These are phyloP conservation scores for Xerus rutilus DNA, from an alignment of 2,797 vertebrate species.

Conservation along the genomic window DNA sequence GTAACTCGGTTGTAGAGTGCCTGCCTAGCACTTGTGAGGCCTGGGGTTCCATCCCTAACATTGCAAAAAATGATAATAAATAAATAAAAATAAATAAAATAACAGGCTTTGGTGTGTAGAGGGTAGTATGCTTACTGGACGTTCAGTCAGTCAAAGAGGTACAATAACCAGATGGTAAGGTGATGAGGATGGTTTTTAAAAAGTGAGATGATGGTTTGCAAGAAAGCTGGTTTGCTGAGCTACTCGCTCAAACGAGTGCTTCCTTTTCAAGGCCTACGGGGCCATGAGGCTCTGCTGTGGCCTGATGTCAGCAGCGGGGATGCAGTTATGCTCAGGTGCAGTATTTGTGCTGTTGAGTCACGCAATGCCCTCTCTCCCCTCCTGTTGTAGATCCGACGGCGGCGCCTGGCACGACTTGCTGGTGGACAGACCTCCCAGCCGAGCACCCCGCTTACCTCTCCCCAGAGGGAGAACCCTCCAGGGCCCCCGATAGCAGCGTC, in stretches of 20 bases:
- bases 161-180: neutral
- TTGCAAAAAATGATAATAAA: too few relatives aligned
- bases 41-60: too few relatives aligned
- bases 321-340: accelerated
- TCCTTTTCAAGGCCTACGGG: neutral
- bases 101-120: neutral
- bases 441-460: constrained; percentile 96
- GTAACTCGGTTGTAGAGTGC: too few relatives aligned
- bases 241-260: neutral
- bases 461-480: constrained; percentile 97
- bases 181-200: neutral
- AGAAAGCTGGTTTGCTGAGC: neutral
- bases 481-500: constrained; percentile 92
- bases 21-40: too few relatives aligned
- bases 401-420: constrained; percentile 96
- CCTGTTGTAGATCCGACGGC: constrained; percentile 94
- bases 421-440: constrained; percentile 97
- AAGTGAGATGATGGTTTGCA: neutral
- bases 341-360: neutral
- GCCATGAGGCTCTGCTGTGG: neutral
- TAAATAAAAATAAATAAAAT: neutral
- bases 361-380: neutral
- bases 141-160: neutral
- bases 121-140: neutral
- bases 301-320: neutral